A percentile compares a stretch with the other conserved stretches of the same genome.
Conservation (phyloP, 2,888 invertebrate species). For the Cerceris rybyensis region DNA sequence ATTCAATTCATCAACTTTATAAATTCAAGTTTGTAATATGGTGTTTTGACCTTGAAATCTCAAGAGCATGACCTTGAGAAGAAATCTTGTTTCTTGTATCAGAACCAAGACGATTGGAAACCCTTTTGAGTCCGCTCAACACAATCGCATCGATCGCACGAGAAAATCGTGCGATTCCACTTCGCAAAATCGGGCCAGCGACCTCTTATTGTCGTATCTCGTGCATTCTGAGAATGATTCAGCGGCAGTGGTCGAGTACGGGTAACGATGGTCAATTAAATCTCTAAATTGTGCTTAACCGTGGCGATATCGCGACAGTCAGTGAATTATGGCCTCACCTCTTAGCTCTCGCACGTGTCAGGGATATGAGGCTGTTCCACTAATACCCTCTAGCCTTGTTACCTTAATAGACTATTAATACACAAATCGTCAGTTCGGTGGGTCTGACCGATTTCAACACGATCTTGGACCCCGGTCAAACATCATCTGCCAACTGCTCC, state of each 20-base stretch:
- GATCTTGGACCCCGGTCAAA: constrained; percentile 54
- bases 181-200: background rate
- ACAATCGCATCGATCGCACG: background rate
- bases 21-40: too few species aligned
- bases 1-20: too few species aligned
- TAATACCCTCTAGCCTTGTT: constrained; percentile 48
- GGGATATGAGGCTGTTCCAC: constrained; percentile 11
- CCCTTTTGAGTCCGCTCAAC: background rate
- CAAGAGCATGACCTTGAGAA: too few species aligned
- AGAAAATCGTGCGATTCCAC: background rate
- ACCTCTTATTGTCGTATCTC: too few species aligned
- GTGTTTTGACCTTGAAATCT: too few species aligned
- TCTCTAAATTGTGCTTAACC: background rate
- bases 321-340: background rate
- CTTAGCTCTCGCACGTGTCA: background rate
- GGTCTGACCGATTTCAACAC: constrained; percentile 54
- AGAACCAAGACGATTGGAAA: background rate
- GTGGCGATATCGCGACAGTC: background rate
- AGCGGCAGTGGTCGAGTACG: too few species aligned
- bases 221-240: too few species aligned
- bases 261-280: background rate
- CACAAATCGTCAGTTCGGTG: constrained; percentile 36
- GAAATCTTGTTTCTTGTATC: background rate
- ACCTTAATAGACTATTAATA: constrained; percentile 61
- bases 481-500: constrained; percentile 54